A percentile compares a stretch with the other conserved stretches of the same genome.
Conservation (phyloP, 2,113 vertebrate species). For the Lates calcarifer region DNA sequence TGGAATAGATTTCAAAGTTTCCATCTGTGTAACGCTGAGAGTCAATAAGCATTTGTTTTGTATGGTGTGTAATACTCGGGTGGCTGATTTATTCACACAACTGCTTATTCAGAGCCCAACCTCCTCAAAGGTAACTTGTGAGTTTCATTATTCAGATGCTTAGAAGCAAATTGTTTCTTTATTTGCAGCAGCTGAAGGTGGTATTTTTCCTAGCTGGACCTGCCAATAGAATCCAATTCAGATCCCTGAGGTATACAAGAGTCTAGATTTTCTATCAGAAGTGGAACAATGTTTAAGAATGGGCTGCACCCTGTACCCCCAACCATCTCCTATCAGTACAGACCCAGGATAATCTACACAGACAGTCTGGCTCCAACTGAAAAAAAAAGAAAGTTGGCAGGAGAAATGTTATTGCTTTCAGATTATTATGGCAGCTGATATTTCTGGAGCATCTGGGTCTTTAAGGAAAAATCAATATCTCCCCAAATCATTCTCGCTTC, state of each 20-base stretch:
- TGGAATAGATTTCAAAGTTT: conserved; percentile 59
- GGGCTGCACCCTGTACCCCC: neutral
- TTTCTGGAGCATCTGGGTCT: conserved; percentile 48
- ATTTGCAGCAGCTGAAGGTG: conserved; percentile 51
- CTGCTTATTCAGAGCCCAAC: conserved; percentile 52
- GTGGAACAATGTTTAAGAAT: conserved; percentile 39
- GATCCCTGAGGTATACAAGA: conserved; percentile 26
- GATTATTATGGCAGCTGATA: conserved; percentile 55
- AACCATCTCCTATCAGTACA: conserved; percentile 30
- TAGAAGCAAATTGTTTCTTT: conserved; percentile 62
- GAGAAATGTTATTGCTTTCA: conserved; percentile 47
- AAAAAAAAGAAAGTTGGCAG: conserved; percentile 40
- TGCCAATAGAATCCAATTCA: conserved; percentile 33
- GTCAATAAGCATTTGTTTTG: conserved; percentile 55
- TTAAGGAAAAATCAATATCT: conserved; percentile 49
- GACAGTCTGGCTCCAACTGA: conserved; percentile 41
- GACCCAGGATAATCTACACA: conserved; percentile 45
- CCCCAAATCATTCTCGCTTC: conserved; percentile 16
- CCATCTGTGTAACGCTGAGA: conserved; percentile 57
- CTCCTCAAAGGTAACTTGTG: conserved; percentile 55
- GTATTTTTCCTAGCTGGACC: conserved; percentile 18
- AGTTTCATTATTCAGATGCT: conserved; percentile 64
- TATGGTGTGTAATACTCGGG: conserved; percentile 36
- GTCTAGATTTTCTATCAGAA: conserved; percentile 42
- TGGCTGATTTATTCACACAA: conserved; percentile 36